phyloP scores from a whole-genome alignment of 2,113 vertebrate species.

The Uria lomvia region DNA sequence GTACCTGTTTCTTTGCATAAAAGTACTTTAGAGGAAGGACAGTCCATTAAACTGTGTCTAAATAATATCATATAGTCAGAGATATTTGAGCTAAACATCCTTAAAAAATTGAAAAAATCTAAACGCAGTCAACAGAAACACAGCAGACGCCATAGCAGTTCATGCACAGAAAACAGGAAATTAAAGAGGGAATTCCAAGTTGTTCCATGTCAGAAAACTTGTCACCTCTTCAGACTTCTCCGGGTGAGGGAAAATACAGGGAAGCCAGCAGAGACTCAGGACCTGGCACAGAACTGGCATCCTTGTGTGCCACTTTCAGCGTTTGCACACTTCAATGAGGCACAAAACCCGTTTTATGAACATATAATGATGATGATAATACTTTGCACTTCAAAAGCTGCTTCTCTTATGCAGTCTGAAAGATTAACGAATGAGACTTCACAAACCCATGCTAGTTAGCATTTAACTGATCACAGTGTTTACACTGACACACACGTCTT shows the following conservation, averaged over 20 bases:
- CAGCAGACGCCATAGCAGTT: background rate
- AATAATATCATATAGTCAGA: background rate
- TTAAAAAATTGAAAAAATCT: background rate
- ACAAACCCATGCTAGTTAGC: conserved; percentile 58
- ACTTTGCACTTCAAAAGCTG: conserved; percentile 66
- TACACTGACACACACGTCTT: conserved; percentile 33
- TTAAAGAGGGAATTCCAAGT: background rate
- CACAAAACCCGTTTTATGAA: background rate
- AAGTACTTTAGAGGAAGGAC: background rate
- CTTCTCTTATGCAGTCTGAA: conserved; percentile 20
- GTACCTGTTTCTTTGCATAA: background rate
- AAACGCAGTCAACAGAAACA: background rate
- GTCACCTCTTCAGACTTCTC: background rate
- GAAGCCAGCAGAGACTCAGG: background rate
- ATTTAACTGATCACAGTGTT: conserved; percentile 65
- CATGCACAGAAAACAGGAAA: background rate
- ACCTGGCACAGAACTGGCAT: background rate
- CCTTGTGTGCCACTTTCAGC: background rate
- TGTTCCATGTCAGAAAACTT: background rate
- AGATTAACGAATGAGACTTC: conserved; percentile 60
- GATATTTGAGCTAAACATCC: background rate
- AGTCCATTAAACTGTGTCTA: background rate
- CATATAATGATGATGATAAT: conserved; percentile 9
- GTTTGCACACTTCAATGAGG: background rate
- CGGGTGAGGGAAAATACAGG: background rate